These are phyloP conservation scores for Peromyscus eremicus DNA, from an alignment of 2,797 vertebrate species.

Conservation along the genomic window DNA sequence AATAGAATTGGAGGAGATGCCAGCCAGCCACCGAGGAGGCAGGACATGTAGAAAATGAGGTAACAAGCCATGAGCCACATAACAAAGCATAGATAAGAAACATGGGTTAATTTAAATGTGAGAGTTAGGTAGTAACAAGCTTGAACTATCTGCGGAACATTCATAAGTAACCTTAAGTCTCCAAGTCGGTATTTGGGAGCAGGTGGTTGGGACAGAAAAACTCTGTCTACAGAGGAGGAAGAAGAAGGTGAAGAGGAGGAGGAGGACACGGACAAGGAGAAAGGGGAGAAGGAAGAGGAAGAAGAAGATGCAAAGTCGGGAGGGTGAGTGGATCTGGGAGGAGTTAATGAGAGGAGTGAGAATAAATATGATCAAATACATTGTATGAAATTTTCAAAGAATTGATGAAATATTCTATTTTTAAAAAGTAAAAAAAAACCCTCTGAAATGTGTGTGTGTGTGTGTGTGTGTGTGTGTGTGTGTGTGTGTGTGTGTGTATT, in stretches of 20 bases:
- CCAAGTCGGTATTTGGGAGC: too few relatives aligned
- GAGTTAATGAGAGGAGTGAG: not conserved
- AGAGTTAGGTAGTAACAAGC: too few relatives aligned
- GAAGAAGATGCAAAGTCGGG: not conserved
- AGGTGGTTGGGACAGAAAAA: too few relatives aligned
- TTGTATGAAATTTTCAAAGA: not conserved
- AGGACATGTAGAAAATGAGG: too few relatives aligned
- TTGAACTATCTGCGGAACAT: too few relatives aligned
- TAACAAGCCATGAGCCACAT: too few relatives aligned
- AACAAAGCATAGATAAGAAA: too few relatives aligned
- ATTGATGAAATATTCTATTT: not conserved
- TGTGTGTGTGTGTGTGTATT: not conserved
- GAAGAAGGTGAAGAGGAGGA: not conserved
- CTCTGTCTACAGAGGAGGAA: not conserved
- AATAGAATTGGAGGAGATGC: too few relatives aligned
- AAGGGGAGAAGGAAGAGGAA: not conserved
- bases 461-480: not conserved
- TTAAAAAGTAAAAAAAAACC: not conserved
- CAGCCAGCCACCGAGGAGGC: too few relatives aligned
- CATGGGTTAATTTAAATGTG: too few relatives aligned
- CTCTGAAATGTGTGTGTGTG: not conserved
- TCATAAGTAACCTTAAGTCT: too few relatives aligned
- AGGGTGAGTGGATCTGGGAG: not conserved
- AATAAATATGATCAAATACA: not conserved
- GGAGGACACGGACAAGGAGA: not conserved